A percentile compares a stretch with the other conserved stretches of the same genome.
Evolutionary conservation across 1,140 invertebrate species (phyloP).

Genomic region (Pogonognathellus flavescens): DNA sequence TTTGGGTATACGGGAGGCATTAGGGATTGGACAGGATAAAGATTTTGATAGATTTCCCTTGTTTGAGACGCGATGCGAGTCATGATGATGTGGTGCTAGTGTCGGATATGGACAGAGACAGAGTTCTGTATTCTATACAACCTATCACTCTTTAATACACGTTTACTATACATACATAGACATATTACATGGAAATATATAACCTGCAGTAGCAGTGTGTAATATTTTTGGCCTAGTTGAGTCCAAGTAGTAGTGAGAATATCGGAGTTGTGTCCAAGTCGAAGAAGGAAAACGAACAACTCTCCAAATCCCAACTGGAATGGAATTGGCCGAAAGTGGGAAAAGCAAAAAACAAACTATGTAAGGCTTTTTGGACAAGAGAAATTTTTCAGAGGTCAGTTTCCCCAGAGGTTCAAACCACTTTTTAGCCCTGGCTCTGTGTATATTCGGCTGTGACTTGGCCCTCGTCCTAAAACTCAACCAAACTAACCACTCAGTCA

Average conservation of each 20-base stretch:
- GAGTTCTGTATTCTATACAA: neutral
- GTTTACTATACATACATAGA: neutral
- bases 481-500: neutral
- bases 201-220: neutral
- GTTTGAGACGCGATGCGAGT: conserved; percentile 42
- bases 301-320: conserved; percentile 41
- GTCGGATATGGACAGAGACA: conserved; percentile 5
- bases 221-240: conserved; percentile 28
- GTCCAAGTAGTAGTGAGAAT: neutral
- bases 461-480: neutral
- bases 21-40: conserved; percentile 55
- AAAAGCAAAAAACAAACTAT: conserved; percentile 51
- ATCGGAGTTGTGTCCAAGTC: neutral
- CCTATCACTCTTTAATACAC: too few relatives aligned
- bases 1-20: conserved; percentile 33
- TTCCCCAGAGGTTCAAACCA: conserved; percentile 55
- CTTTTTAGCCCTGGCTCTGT: conserved; percentile 46
- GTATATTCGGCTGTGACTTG: neutral
- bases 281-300: conserved; percentile 6
- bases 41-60: conserved; percentile 65
- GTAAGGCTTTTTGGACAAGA: conserved; percentile 54
- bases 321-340: conserved; percentile 38
- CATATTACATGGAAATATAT: neutral
- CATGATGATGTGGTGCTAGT: conserved; percentile 34
- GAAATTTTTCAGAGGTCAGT: conserved; percentile 59